Evolutionary conservation across 2,888 invertebrate genomes (phyloP).

Genomic region (Cactoblastis cactorum): DNA sequence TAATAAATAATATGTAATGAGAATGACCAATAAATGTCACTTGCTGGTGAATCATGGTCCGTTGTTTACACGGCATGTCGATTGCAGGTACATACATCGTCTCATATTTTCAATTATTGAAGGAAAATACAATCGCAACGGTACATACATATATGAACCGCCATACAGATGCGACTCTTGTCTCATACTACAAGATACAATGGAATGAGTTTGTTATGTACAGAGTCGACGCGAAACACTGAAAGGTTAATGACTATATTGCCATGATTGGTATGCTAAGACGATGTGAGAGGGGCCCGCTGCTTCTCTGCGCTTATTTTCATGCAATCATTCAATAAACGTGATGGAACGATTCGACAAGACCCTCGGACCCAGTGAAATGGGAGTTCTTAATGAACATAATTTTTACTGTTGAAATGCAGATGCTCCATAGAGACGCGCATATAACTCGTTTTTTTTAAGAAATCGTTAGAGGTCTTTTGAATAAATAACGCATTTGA

Average conservation of each 20-base stretch:
- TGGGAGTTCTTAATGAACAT: slow-evolving; percentile 37
- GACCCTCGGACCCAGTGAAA: slow-evolving; percentile 72
- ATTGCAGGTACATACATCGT: slow-evolving; percentile 30
- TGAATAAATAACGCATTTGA: slow-evolving; percentile 78
- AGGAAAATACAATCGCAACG: neutral
- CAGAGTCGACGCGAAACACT: slow-evolving; percentile 32
- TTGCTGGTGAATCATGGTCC: slow-evolving; percentile 46
- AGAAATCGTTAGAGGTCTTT: slow-evolving; percentile 67
- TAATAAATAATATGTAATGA: slow-evolving; percentile 26
- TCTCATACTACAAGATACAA: neutral
- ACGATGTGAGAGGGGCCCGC: slow-evolving; percentile 56
- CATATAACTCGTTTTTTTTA: neutral
- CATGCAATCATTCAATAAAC: slow-evolving; percentile 79
- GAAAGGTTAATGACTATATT: slow-evolving; percentile 59
- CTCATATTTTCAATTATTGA: neutral
- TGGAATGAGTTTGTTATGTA: slow-evolving; percentile 18
- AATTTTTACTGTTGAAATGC: neutral
- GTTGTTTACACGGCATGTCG: slow-evolving; percentile 46
- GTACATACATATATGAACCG: neutral
- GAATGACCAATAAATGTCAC: slow-evolving; percentile 40
- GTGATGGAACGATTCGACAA: slow-evolving; percentile 70
- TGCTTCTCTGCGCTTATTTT: slow-evolving; percentile 63
- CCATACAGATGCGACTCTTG: neutral
- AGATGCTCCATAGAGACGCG: neutral
- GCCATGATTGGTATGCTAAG: slow-evolving; percentile 50